phyloP scores from a whole-genome alignment of 92 coral and sea anemone genomes.

The Porites lobata region DNA sequence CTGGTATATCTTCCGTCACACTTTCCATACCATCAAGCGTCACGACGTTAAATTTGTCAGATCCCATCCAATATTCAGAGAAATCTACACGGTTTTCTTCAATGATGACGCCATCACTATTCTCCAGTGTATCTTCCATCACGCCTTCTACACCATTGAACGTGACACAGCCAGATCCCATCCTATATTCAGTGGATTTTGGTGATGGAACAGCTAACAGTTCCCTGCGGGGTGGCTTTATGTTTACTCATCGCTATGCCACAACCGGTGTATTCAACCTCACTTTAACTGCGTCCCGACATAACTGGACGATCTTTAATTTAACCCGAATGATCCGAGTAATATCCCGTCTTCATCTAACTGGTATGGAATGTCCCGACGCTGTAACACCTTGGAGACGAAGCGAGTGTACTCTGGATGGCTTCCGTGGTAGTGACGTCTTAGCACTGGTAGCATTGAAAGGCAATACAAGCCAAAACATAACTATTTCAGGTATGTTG shows the following conservation, averaged over 20 bases:
- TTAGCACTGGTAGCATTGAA: conserved; percentile 27
- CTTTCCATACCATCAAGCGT: conserved; percentile 7
- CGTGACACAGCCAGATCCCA: conserved; percentile 6
- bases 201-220: conserved; percentile 66
- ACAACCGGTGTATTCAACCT: conserved; percentile 63
- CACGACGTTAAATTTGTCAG: conserved; percentile 12
- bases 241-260: conserved; percentile 47
- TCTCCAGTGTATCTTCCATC: not conserved
- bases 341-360: conserved; percentile 30
- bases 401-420: conserved; percentile 3
- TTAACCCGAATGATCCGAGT: conserved; percentile 66
- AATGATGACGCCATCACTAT: no score
- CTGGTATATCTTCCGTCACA: not conserved
- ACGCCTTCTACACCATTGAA: not conserved
- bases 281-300: conserved; percentile 27
- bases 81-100: no score
- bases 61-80: not conserved
- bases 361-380: conserved; percentile 29
- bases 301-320: conserved; percentile 31
- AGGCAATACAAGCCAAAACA: conserved; percentile 1
- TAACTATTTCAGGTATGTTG: conserved; percentile 49
- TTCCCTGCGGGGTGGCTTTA: not conserved
- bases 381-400: not conserved
- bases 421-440: conserved; percentile 38
- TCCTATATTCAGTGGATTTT: conserved; percentile 54